Base-by-base conservation (phyloP, 2,113 vertebrate species). In the Anser cygnoides region DNA sequence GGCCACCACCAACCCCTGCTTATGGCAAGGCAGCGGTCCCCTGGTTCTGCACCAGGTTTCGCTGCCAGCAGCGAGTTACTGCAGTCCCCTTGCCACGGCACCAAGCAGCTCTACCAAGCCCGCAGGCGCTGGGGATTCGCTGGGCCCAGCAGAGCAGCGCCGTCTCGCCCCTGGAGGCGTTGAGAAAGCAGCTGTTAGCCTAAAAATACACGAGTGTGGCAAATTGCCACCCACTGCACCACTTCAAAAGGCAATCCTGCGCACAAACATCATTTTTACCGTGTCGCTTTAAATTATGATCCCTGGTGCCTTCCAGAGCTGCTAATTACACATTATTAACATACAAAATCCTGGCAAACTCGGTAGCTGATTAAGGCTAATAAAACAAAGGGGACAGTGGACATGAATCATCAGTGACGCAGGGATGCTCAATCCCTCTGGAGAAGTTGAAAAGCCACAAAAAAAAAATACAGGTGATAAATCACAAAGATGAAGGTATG, bases 401-500 rank as follows among this genome's bases (percentile, higher is more conserved):
- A 85, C 8, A n/a, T 65, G 75, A 93, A 70, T 92, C 71, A 85
- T 37, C 44, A 93, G 37, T 41, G 18, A 73, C 1, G 9, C 23
- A 73, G 23, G 75, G 43, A 93, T 13, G 23, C 11, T 79, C 22
- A 50, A 1, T 82, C 54, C 49, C 49, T 49, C 54, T 49, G 50
- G 41, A 85, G 54, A 76, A 83, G 35, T 5, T 44, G 37, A 90
- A 93, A 92, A 95, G 23, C 23, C 31, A 54, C 28, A 58, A 93
- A 93, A 46, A 49, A 49, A 49, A 49, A 46, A 20, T 49, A 61
- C 13, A 85, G 43, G 37, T 46, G 11, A 84, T 43, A 71, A 74
- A 77, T 87, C 75, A 70, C 54, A 68, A 29, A 65, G 54, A 39
- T 1, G 0, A 85, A 16, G 29, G 10, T 54, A 92, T 52, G 35